Percentiles rank a stretch among this genome's conserved stretches.
These are phyloP conservation scores for Solen grandis DNA, from an alignment of 1,140 invertebrate species.

Conservation along the genomic window DNA sequence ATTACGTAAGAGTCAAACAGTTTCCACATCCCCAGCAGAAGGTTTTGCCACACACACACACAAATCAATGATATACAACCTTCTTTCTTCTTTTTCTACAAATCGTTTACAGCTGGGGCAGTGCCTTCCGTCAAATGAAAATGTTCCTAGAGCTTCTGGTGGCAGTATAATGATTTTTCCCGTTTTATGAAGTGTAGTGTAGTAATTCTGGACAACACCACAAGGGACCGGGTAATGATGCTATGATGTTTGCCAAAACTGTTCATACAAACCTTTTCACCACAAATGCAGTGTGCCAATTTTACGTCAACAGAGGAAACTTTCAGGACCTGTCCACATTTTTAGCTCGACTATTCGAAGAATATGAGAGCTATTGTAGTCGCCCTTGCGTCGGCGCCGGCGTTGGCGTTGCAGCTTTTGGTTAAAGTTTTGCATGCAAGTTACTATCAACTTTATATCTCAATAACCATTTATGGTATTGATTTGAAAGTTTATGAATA, in stretches of 20 bases:
- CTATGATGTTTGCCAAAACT: conserved; percentile 58
- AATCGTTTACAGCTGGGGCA: conserved; percentile 54
- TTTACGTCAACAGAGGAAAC: conserved; percentile 8
- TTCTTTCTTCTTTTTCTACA: conserved; percentile 58
- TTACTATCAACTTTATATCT: too few species aligned
- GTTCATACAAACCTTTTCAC: conserved; percentile 61
- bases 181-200: conserved; percentile 35
- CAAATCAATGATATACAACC: conserved; percentile 41
- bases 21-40: conserved; percentile 66
- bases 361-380: too few species aligned
- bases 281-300: conserved; percentile 60
- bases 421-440: too few species aligned
- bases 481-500: too few species aligned
- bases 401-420: too few species aligned
- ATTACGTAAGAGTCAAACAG: conserved; percentile 13
- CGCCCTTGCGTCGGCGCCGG: too few species aligned
- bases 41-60: conserved; percentile 48
- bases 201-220: conserved; percentile 52
- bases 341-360: too few species aligned
- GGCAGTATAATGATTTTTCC: conserved; percentile 43
- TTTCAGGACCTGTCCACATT: conserved; percentile 63
- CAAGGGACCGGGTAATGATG: conserved; percentile 71
- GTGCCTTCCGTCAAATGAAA: conserved; percentile 44
- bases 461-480: too few species aligned
- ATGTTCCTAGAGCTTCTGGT: background rate